Percentiles rank a stretch among this genome's conserved stretches.
Evolutionary conservation across 1,140 invertebrate genomes (phyloP).

Genomic region (Solenopsis fugax): DNA sequence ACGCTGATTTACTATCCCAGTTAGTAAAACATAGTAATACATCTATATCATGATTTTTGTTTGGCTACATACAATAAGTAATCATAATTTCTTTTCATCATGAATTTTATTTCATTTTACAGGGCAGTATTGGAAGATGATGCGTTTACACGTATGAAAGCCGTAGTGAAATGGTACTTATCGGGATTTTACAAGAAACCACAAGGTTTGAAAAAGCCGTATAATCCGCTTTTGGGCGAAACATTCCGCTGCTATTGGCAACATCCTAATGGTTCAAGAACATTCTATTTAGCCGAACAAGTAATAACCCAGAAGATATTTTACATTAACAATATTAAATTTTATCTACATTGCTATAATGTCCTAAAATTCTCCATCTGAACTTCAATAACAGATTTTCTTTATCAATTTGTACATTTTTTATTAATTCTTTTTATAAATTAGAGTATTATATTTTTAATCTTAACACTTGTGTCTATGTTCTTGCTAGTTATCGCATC

Average conservation of each 20-base stretch:
- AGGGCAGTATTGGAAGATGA: conserved; percentile 95
- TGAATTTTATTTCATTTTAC: conserved; percentile 72
- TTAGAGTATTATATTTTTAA: conserved; percentile 7
- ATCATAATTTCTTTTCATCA: background rate
- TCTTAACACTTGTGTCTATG: conserved; percentile 20
- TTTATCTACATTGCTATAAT: background rate
- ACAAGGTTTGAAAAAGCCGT: conserved; percentile 97
- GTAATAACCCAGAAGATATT: conserved; percentile 83
- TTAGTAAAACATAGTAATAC: conserved; percentile 85
- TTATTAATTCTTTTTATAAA: conserved; percentile 32
- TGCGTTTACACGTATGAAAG: conserved; percentile 96
- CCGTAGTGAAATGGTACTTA: conserved; percentile 96
- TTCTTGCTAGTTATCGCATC: conserved; percentile 93
- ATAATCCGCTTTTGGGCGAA: conserved; percentile 97
- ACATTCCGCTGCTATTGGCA: conserved; percentile 97
- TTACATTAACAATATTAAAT: conserved; percentile 33
- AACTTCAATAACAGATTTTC: background rate
- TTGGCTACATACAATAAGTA: background rate
- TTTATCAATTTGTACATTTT: conserved; percentile 16
- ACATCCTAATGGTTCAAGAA: conserved; percentile 93
- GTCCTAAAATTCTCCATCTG: background rate
- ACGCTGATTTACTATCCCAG: conserved; percentile 95
- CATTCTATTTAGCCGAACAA: conserved; percentile 97
- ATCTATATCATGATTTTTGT: conserved; percentile 9
- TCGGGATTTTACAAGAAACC: conserved; percentile 96